phyloP scores from a whole-genome alignment of 1,140 invertebrate genomes.

The Diplogasteroides magnus region DNA sequence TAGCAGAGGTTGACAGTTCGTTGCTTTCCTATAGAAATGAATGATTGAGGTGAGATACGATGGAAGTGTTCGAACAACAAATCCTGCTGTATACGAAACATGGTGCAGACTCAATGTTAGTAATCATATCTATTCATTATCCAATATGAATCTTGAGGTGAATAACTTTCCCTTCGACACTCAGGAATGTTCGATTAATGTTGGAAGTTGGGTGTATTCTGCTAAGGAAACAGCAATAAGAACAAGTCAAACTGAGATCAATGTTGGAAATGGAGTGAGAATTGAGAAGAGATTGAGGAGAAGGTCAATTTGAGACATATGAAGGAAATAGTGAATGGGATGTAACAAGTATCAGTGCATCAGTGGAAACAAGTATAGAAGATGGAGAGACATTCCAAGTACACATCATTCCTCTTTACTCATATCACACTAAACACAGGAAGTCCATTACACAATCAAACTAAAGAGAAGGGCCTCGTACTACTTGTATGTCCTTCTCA shows the following conservation, averaged over 20 bases:
- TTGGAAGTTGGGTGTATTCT: background rate
- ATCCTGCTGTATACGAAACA: background rate
- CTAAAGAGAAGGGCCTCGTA: background rate
- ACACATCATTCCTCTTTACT: background rate
- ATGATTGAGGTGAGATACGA: background rate
- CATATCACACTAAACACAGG: background rate
- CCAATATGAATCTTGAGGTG: background rate
- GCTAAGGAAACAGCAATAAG: background rate
- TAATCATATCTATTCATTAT: background rate
- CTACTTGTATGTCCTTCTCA: background rate
- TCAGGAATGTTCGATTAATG: background rate
- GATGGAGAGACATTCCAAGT: background rate
- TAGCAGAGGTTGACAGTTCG: background rate
- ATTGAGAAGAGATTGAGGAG: background rate
- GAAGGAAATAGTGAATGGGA: background rate
- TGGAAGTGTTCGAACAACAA: background rate
- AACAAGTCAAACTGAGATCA: background rate
- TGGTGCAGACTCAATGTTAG: background rate
- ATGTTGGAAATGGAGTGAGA: background rate
- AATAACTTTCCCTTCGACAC: background rate
- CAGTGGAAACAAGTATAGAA: background rate
- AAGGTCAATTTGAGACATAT: background rate
- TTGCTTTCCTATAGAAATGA: background rate
- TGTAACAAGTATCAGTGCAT: background rate
- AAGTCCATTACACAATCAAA: background rate